Evolutionary conservation across 2,888 invertebrate genomes (phyloP).

Genomic region (Tipula vernalis): DNA sequence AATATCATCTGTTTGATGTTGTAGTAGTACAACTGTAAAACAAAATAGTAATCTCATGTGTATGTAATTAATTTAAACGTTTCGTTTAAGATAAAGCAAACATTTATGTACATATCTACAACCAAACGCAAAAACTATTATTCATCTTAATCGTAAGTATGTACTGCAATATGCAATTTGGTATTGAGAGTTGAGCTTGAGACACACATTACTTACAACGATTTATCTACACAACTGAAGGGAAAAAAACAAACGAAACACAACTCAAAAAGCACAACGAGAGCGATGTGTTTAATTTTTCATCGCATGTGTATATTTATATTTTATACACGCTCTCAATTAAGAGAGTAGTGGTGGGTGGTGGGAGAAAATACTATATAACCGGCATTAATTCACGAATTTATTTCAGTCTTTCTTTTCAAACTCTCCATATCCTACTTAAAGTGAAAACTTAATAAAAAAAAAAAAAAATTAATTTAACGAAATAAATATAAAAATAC

Average conservation of each 20-base stretch:
- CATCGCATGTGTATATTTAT: neutral
- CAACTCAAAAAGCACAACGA: neutral
- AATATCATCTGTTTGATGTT: neutral
- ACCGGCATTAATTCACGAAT: constrained; percentile 37
- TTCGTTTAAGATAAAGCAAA: neutral
- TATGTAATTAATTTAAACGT: neutral
- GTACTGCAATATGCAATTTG: neutral
- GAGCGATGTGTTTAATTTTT: neutral
- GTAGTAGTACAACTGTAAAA: neutral
- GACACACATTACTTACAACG: neutral
- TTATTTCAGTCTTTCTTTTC: constrained; percentile 38
- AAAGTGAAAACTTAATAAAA: neutral
- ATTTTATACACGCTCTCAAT: neutral
- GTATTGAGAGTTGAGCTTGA: neutral
- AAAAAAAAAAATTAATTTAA: neutral
- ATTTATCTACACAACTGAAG: neutral
- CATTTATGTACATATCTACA: neutral
- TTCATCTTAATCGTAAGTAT: neutral
- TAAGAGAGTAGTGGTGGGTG: constrained; percentile 9
- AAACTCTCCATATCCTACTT: constrained; percentile 26
- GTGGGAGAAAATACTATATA: constrained; percentile 28
- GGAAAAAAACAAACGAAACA: neutral
- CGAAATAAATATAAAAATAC: neutral
- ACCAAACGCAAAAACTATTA: neutral
- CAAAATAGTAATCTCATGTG: neutral